A percentile compares a stretch with the other conserved stretches of the same genome.
Evolutionary conservation across 2,888 invertebrate species (phyloP).

Genomic region (Cataglyphis altisquamis): DNA sequence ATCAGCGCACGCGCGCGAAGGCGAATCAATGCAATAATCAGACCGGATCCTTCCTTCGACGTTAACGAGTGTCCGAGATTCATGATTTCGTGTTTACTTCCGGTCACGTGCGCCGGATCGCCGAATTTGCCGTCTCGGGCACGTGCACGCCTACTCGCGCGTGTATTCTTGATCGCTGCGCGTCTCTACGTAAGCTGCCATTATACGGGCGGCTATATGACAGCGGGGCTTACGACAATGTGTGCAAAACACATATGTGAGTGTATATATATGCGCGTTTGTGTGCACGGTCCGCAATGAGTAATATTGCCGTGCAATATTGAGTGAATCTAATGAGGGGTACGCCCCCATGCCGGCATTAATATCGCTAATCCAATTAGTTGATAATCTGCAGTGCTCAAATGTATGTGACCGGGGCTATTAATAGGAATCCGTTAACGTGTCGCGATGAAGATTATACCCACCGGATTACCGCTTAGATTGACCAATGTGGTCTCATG

Average conservation of each 20-base stretch:
- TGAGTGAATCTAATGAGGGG: conserved; percentile 78
- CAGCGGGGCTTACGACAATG: conserved; percentile 24
- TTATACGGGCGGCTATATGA: conserved; percentile 45
- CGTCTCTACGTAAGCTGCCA: conserved; percentile 1
- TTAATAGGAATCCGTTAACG: conserved; percentile 58
- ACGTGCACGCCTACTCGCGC: not conserved
- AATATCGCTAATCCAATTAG: conserved; percentile 79
- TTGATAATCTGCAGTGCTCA: conserved; percentile 71
- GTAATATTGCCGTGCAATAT: conserved; percentile 72
- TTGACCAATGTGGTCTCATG: not conserved
- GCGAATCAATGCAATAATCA: conserved; percentile 47
- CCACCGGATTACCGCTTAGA: conserved; percentile 34
- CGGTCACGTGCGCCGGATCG: conserved; percentile 58
- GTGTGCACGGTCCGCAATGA: conserved; percentile 47
- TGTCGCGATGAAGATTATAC: conserved; percentile 41
- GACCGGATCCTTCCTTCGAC: conserved; percentile 11
- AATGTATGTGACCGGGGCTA: conserved; percentile 46
- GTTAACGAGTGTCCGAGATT: conserved; percentile 49
- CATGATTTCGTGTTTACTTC: conserved; percentile 64
- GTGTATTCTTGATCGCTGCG: not conserved
- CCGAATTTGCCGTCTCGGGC: conserved; percentile 49
- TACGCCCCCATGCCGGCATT: conserved; percentile 67
- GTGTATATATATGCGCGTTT: not conserved
- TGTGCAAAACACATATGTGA: not conserved
- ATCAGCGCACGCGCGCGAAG: conserved; percentile 31